phyloP scores from a whole-genome alignment of 92 coral and sea anemone species.

The Metridium senile region DNA sequence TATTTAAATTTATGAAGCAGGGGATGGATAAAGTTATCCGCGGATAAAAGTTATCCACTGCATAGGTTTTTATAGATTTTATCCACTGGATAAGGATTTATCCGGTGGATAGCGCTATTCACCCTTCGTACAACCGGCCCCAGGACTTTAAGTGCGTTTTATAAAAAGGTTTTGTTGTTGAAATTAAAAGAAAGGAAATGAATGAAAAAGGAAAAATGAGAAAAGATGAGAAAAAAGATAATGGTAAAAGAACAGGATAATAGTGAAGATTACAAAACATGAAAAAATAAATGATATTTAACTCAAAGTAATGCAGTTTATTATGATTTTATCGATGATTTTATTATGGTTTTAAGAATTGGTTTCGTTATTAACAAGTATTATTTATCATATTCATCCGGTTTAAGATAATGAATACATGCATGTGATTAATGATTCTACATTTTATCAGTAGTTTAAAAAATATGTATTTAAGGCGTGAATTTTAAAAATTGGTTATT shows the following conservation, averaged over 20 bases:
- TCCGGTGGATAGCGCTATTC: too few relatives aligned
- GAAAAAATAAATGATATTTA: background rate
- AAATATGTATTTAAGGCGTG: background rate
- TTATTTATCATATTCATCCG: too few relatives aligned
- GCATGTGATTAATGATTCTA: background rate
- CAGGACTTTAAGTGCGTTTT: too few relatives aligned
- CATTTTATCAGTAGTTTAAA: background rate
- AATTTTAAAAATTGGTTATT: background rate
- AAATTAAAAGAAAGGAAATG: background rate
- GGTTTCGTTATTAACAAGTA: background rate
- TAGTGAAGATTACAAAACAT: too few relatives aligned
- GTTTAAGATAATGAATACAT: background rate
- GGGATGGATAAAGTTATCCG: too few relatives aligned
- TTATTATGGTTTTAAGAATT: background rate
- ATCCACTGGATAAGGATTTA: too few relatives aligned
- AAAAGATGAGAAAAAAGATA: background rate
- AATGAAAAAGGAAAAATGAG: background rate
- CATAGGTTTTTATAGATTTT: too few relatives aligned
- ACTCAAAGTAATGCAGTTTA: background rate
- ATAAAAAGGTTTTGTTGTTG: too few relatives aligned
- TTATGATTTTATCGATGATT: background rate
- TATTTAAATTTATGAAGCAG: too few relatives aligned
- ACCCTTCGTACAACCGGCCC: too few relatives aligned
- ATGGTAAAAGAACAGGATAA: background rate
- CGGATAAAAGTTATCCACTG: too few relatives aligned